Evolutionary conservation across 2,888 invertebrate species (phyloP), one percentile per base, ranked within the genome.

Genomic region (Nebria brevicollis): DNA sequence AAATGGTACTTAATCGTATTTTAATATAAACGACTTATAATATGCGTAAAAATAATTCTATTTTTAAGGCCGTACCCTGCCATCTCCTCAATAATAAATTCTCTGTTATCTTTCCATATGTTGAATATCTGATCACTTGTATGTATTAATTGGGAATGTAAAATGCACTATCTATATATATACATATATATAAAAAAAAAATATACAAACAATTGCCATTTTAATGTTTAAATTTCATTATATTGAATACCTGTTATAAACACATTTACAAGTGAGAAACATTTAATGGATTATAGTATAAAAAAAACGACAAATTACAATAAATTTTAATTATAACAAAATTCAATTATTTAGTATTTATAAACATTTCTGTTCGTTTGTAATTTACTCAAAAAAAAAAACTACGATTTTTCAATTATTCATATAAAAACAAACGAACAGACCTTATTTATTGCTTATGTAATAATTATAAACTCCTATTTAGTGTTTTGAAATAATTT

Each of bases 81-180:
- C 41, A 13, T 75, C 81, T 54, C 73, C 79, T 54, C 54, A 54
- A 7, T 54, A 11, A 54, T 54, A n/a, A 79, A 66, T 81, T 83
- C 82, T 84, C 82, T 84, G 84, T 85, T 84, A 83, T 83, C 85
- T 81, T 86, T 86, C 86, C 85, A 85, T 85, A 86, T 85, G 85
- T 85, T 85, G 85, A 86, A 64, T 73, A 81, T 76, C 75, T 85
- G 86, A 87, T 86, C 87, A 88, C 88, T 86, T 88, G 88, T 88
- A 88, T 88, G 88, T 88, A 88, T 87, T 81, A 75, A 81, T 76
- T 81, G 81, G 81, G 87, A 88, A 87, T 88, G 88, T 88, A 88
- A 87, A 88, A 88, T 88, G 88, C 88, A 88, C 88, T 87, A 87
- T 86, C 85, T 88, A 85, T 85, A 85, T 85, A 85, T 85, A 84